These are phyloP conservation scores for Ischnus inquisitorius DNA, from an alignment of 2,888 invertebrate species.

Conservation along the genomic window DNA sequence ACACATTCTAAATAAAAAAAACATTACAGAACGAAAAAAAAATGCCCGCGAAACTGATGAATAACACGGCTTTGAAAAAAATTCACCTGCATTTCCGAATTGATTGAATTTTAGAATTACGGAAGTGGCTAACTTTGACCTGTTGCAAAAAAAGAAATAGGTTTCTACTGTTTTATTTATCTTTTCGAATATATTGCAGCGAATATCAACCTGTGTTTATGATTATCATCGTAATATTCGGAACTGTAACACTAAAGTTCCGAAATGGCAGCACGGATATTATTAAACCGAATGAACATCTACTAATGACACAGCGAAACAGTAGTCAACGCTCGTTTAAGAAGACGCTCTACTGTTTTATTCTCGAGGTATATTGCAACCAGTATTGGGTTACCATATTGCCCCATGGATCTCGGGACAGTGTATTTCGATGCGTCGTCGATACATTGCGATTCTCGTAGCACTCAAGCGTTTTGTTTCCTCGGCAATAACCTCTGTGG, in stretches of 20 bases:
- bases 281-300: not conserved
- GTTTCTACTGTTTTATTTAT: too few species aligned
- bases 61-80: too few species aligned
- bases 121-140: too few species aligned
- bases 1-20: not conserved
- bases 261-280: constrained; percentile 14
- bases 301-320: constrained; percentile 14
- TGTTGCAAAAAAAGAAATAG: too few species aligned
- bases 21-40: not conserved
- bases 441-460: constrained; percentile 4
- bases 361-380: constrained; percentile 47
- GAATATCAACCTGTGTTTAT: too few species aligned
- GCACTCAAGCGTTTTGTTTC: constrained; percentile 49
- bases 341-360: constrained; percentile 35
- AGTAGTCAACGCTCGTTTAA: constrained; percentile 50
- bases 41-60: not conserved
- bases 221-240: not conserved
- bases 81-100: too few species aligned
- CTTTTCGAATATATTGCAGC: too few species aligned
- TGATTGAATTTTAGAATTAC: too few species aligned
- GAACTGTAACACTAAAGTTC: constrained; percentile 1
- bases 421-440: constrained; percentile 33
- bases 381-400: constrained; percentile 51
- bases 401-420: constrained; percentile 37
- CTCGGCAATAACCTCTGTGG: constrained; percentile 36